These are phyloP conservation scores for Nesogale talazaci DNA, from an alignment of 2,113 vertebrate species.

Conservation along the genomic window DNA sequence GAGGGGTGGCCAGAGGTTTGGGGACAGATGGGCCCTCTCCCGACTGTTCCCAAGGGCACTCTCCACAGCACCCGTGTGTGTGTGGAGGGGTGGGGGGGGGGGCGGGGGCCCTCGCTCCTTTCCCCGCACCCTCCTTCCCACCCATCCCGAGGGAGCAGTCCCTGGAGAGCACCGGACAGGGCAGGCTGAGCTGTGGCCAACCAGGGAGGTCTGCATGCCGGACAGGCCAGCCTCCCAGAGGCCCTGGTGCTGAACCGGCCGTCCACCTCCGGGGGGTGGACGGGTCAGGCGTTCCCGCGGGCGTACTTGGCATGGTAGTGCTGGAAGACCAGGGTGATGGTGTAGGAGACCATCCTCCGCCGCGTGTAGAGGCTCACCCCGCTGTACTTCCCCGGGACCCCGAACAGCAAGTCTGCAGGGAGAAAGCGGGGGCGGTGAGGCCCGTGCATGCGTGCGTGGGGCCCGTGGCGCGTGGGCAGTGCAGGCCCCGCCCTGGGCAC, in stretches of 20 bases:
- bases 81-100: too few relatives aligned
- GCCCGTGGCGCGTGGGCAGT: not conserved
- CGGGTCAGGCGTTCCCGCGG: not conserved
- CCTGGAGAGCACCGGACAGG: not conserved
- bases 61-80: accelerated
- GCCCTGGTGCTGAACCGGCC: not conserved
- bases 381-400: conserved; percentile 93
- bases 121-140: not conserved
- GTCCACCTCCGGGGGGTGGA: not conserved
- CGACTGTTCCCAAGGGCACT: not conserved
- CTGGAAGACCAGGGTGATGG: conserved; percentile 93
- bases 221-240: not conserved
- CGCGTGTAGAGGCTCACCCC: conserved; percentile 93
- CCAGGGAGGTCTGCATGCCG: not conserved
- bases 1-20: accelerated
- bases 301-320: conserved; percentile 93
- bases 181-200: not conserved
- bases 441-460: not conserved
- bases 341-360: conserved; percentile 93
- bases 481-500: conserved; percentile 76
- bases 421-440: not conserved
- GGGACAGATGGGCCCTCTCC: not conserved
- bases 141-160: too few relatives aligned
- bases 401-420: conserved; percentile 94
- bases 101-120: not conserved